Evolutionary conservation across 2,113 vertebrate species (phyloP).

Genomic region (Syngnathus floridae): DNA sequence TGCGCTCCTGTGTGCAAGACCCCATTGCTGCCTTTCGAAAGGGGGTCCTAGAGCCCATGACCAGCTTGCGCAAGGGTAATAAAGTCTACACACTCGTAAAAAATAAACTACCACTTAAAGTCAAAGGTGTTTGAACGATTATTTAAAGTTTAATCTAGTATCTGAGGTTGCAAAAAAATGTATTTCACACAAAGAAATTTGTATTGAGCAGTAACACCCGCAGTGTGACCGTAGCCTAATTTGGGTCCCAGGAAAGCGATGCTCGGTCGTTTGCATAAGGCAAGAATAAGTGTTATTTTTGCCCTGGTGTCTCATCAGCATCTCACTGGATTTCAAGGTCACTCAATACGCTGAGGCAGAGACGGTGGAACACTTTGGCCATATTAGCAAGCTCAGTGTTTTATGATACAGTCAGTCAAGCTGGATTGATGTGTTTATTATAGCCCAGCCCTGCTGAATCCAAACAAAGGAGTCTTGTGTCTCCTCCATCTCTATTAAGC

Average conservation of each 20-base stretch:
- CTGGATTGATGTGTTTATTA: slow-evolving; percentile 48
- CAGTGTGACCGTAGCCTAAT: slow-evolving; percentile 11
- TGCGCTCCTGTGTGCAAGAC: slow-evolving; percentile 93
- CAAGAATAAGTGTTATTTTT: slow-evolving; percentile 46
- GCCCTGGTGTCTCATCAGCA: slow-evolving; percentile 43
- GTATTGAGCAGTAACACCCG: too few relatives aligned
- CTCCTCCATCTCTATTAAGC: slow-evolving; percentile 53
- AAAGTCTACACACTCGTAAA: slow-evolving; percentile 6
- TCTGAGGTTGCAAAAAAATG: too few relatives aligned
- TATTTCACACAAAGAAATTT: too few relatives aligned
- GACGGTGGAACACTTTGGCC: slow-evolving; percentile 21
- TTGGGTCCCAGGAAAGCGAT: slow-evolving; percentile 36
- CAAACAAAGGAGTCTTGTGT: slow-evolving; percentile 40
- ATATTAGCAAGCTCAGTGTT: slow-evolving; percentile 32
- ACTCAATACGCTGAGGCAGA: slow-evolving; percentile 21
- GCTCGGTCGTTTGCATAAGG: slow-evolving; percentile 49
- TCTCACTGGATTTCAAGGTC: slow-evolving; percentile 54
- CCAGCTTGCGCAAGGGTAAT: slow-evolving; percentile 83
- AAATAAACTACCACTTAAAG: slow-evolving; percentile 5
- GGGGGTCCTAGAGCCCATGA: slow-evolving; percentile 85
- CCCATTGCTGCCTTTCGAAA: slow-evolving; percentile 83
- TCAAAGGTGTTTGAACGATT: slow-evolving; percentile 24
- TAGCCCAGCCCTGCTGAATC: slow-evolving; percentile 28
- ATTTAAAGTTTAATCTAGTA: slow-evolving; percentile 26
- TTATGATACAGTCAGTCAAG: slow-evolving; percentile 35